Evolutionary conservation across 2,888 invertebrate genomes (phyloP).

Genomic region (Yponomeuta sedellus): DNA sequence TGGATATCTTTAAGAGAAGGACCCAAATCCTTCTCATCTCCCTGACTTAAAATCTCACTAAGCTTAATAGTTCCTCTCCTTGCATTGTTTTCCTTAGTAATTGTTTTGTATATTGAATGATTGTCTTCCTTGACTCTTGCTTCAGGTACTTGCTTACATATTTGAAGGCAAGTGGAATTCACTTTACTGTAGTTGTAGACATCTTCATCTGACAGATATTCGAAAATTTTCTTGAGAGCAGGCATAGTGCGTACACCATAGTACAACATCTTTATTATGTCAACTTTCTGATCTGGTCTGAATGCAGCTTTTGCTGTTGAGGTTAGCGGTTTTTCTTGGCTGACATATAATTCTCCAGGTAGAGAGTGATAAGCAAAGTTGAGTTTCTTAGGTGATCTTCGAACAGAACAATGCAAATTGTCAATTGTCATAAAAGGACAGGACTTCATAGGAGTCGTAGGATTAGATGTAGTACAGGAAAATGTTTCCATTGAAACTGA

Average conservation of each 20-base stretch:
- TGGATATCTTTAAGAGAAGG: slow-evolving; percentile 49
- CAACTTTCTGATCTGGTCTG: slow-evolving; percentile 57
- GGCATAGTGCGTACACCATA: slow-evolving; percentile 40
- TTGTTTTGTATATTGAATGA: slow-evolving; percentile 41
- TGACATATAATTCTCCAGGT: slow-evolving; percentile 46
- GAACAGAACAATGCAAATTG: slow-evolving; percentile 34
- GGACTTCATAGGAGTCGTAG: slow-evolving; percentile 58
- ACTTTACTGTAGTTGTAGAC: slow-evolving; percentile 57
- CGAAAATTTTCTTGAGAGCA: slow-evolving; percentile 53
- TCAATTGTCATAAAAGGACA: slow-evolving; percentile 22
- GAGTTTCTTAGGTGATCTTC: slow-evolving; percentile 49
- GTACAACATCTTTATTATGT: slow-evolving; percentile 55
- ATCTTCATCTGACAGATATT: slow-evolving; percentile 54
- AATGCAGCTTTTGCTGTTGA: slow-evolving; percentile 37
- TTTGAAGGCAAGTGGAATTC: slow-evolving; percentile 50
- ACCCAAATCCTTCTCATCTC: slow-evolving; percentile 30
- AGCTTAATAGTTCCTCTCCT: slow-evolving; percentile 38
- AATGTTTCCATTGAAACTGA: background rate
- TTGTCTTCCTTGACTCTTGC: slow-evolving; percentile 43
- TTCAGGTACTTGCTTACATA: slow-evolving; percentile 47
- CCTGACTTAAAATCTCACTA: slow-evolving; percentile 25
- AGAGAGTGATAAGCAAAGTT: slow-evolving; percentile 59
- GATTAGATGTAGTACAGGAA: slow-evolving; percentile 40
- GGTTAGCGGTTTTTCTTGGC: slow-evolving; percentile 31
- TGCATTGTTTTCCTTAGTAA: slow-evolving; percentile 55